Evolutionary conservation across 2,888 invertebrate genomes (phyloP).

Genomic region (Leptopterna dolabrata): DNA sequence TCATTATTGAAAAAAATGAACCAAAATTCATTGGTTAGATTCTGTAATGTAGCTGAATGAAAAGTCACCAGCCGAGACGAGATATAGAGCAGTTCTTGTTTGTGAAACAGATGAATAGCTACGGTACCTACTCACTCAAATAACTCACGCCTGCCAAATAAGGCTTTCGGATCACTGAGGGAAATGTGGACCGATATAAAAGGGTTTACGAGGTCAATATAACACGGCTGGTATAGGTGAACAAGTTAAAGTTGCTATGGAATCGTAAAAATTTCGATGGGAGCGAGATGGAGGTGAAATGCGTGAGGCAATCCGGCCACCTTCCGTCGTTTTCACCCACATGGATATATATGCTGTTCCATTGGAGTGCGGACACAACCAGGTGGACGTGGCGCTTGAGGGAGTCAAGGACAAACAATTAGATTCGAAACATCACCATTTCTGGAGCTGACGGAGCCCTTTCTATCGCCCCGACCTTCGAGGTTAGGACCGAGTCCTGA

Average conservation of each 20-base stretch:
- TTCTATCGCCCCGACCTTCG: constrained; percentile 5
- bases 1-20: too few relatives aligned
- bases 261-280: not conserved
- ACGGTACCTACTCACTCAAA: not conserved
- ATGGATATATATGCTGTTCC: not conserved
- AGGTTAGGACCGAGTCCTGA: not conserved
- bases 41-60: too few relatives aligned
- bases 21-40: too few relatives aligned
- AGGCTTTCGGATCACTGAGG: not conserved
- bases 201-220: constrained; percentile 30
- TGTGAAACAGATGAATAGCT: not conserved
- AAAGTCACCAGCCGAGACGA: too few relatives aligned
- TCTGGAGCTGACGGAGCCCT: constrained; percentile 22
- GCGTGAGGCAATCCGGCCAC: not conserved
- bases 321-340: not conserved
- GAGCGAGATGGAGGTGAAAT: not conserved
- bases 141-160: not conserved
- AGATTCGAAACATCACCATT: constrained; percentile 49
- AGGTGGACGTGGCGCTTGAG: not conserved
- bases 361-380: not conserved
- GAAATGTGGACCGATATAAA: not conserved
- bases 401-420: constrained; percentile 47
- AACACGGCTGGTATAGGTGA: not conserved
- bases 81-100: too few relatives aligned
- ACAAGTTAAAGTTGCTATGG: not conserved